phyloP scores from a whole-genome alignment of 1,140 invertebrate genomes.

The Drosophila pruinosa region DNA sequence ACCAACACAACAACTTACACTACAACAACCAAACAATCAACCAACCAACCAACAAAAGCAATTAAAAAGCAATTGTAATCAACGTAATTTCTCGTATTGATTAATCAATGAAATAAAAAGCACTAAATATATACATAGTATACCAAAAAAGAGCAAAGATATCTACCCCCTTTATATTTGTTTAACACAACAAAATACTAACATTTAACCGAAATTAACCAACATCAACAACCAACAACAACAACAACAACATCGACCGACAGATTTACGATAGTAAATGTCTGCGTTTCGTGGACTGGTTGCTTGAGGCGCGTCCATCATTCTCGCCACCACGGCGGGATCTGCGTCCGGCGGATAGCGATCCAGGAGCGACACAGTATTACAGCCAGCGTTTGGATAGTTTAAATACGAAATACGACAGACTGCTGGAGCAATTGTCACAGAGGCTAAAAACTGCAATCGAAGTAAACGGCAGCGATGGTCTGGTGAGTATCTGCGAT shows the following conservation, averaged over 20 bases:
- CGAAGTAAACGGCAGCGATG: constrained; percentile 82
- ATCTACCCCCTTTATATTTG: constrained; percentile 44
- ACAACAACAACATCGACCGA: constrained; percentile 29
- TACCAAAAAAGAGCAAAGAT: background rate
- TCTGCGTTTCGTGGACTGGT: constrained; percentile 93
- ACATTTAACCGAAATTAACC: constrained; percentile 79
- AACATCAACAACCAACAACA: constrained; percentile 25
- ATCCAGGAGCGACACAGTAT: constrained; percentile 88
- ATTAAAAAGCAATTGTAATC: constrained; percentile 76
- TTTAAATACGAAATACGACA: constrained; percentile 92
- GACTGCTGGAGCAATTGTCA: constrained; percentile 89
- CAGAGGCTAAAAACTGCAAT: constrained; percentile 85
- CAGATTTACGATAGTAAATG: constrained; percentile 91
- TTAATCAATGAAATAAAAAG: constrained; percentile 81
- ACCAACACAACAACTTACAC: constrained; percentile 50
- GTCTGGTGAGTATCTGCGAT: constrained; percentile 85
- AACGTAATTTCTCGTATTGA: constrained; percentile 70
- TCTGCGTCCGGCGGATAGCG: constrained; percentile 71
- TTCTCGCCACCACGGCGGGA: constrained; percentile 82
- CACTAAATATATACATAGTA: constrained; percentile 73
- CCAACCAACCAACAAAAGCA: constrained; percentile 52
- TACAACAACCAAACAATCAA: constrained; percentile 43
- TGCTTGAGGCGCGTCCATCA: constrained; percentile 87
- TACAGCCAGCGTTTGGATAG: constrained; percentile 91
- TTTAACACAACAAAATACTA: constrained; percentile 75